These are phyloP conservation scores for Oreochromis niloticus DNA, from an alignment of 2,113 vertebrate species.

Conservation along the genomic window DNA sequence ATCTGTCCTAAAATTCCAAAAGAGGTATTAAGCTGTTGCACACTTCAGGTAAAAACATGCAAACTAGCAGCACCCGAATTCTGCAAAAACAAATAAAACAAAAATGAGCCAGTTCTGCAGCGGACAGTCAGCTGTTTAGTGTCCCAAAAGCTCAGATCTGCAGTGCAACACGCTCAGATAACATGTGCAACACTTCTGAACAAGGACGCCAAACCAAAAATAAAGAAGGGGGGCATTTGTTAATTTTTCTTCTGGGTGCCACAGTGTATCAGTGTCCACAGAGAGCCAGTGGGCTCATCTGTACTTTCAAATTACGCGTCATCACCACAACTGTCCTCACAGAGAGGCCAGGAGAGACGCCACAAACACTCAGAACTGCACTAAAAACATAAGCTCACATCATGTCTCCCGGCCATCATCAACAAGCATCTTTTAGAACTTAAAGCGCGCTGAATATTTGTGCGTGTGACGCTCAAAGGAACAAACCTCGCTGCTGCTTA, in stretches of 20 bases:
- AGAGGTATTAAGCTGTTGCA: background rate
- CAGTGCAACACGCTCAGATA: background rate
- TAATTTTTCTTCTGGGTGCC: conserved; percentile 40
- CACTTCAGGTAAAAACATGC: background rate
- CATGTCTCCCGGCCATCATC: conserved; percentile 1
- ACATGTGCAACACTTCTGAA: conserved; percentile 5
- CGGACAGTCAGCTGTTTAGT: conserved; percentile 28
- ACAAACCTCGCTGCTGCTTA: background rate
- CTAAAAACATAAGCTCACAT: conserved; percentile 44
- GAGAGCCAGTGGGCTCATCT: conserved; percentile 56
- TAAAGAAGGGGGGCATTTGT: conserved; percentile 15
- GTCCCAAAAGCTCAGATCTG: conserved; percentile 18
- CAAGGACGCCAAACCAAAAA: background rate
- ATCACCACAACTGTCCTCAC: background rate
- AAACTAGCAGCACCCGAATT: background rate
- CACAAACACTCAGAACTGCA: conserved; percentile 11
- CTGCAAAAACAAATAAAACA: background rate
- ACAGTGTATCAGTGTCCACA: conserved; percentile 51
- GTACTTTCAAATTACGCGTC: conserved; percentile 51
- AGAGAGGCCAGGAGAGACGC: conserved; percentile 19
- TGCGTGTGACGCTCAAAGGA: background rate
- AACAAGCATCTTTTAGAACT: background rate
- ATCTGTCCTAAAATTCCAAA: background rate
- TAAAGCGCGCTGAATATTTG: background rate
- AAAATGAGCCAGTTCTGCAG: background rate